Evolutionary conservation across 2,113 vertebrate species (phyloP).

Genomic region (Prionailurus bengalensis): DNA sequence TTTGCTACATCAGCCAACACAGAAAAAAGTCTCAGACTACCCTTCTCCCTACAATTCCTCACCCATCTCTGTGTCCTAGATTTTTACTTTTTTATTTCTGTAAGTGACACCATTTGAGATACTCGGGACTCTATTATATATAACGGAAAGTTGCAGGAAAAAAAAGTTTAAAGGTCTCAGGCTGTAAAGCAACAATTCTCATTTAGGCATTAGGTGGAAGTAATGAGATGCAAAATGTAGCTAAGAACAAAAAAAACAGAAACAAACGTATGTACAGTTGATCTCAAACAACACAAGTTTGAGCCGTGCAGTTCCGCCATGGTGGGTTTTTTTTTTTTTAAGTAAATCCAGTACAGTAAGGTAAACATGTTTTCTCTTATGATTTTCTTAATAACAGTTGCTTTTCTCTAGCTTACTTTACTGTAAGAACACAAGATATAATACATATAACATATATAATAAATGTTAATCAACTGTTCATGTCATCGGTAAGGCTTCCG

Average conservation of each 20-base stretch:
- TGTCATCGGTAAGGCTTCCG: background rate
- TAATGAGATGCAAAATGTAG: background rate
- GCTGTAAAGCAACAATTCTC: background rate
- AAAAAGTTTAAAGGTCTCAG: background rate
- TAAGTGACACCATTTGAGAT: constrained; percentile 24
- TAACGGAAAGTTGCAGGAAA: background rate
- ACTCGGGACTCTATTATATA: background rate
- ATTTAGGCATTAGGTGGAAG: background rate
- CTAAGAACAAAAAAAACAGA: background rate
- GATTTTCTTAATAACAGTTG: background rate
- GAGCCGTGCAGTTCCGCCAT: background rate
- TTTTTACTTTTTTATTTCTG: background rate
- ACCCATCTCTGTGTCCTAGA: background rate
- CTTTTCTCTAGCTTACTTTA: background rate
- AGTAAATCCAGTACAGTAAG: background rate
- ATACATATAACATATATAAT: background rate
- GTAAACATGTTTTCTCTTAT: background rate
- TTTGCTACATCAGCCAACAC: background rate
- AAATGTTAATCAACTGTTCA: background rate
- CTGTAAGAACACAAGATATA: background rate
- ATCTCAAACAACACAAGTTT: background rate
- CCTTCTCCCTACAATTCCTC: background rate
- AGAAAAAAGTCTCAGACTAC: background rate
- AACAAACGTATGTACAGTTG: fast-evolving
- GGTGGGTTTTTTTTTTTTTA: background rate